Conservation (phyloP, 2,888 invertebrate species). For the Lepas anatifera region DNA sequence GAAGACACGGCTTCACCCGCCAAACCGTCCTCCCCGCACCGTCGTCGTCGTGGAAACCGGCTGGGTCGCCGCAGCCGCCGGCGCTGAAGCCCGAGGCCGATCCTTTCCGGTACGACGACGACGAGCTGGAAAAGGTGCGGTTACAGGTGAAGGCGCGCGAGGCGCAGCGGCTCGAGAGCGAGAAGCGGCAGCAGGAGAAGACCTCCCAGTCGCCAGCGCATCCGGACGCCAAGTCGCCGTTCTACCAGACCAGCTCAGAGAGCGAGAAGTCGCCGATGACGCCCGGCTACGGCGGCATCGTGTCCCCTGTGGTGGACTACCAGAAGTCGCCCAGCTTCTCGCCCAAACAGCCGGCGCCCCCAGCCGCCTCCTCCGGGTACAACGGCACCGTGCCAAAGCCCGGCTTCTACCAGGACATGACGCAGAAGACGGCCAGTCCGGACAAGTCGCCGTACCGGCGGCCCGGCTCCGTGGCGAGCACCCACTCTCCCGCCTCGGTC, state of each 20-base stretch:
- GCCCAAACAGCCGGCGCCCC: neutral
- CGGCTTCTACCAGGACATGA: conserved; percentile 10
- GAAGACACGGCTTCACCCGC: neutral
- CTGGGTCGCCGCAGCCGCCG: conserved; percentile 6
- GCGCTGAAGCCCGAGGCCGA: neutral
- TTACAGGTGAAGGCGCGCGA: conserved; percentile 13
- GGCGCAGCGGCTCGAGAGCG: neutral
- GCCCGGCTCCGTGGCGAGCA: conserved; percentile 1
- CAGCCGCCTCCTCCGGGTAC: neutral
- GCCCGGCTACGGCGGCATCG: conserved; percentile 5
- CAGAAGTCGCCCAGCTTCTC: conserved; percentile 1
- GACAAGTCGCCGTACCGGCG: conserved; percentile 8
- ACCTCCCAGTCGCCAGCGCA: neutral
- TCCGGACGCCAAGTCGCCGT: conserved; percentile 3
- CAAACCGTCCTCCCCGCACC: too few species aligned
- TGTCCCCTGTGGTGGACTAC: neutral
- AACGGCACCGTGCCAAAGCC: neutral
- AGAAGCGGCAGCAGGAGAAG: neutral
- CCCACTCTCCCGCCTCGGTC: conserved; percentile 5
- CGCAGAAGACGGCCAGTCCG: conserved; percentile 6
- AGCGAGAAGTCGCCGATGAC: conserved; percentile 8
- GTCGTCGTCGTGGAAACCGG: neutral
- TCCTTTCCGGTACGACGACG: neutral
- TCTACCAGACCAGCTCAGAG: conserved; percentile 11
- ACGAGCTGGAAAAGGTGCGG: neutral